Evolutionary conservation across 2,113 vertebrate species (phyloP), one percentile per base, ranked within the genome.

Genomic region (Vulpes ferrilata): DNA sequence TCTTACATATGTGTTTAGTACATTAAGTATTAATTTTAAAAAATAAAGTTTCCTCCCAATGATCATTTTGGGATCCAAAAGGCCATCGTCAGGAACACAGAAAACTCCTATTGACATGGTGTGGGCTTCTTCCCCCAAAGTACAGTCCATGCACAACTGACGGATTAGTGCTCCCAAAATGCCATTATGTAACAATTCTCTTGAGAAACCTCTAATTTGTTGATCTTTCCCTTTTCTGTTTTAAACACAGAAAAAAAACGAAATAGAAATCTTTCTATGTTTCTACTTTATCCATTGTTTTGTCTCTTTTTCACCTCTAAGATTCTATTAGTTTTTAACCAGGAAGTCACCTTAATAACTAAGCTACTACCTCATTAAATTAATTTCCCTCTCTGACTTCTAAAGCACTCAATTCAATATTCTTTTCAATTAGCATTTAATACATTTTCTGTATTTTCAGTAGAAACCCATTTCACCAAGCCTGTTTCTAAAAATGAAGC

Each of bases 381-480:
- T 57, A 71, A 84, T 57, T 69, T 80, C 7, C 32, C 16, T 17
- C 53, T 90, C 38, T 74, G 19, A 67, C 79, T 89, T 89, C 84
- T 74, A 73, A 32, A 43, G 22, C 64, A 79, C 3, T 16, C 43
- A 53, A 64, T 35, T 93, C 27, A 91, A 43, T 81, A 82, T 12
- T 48, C 60, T n/a, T 53, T 69, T 95, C 23, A 69, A 51, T 67
- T 83, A 79, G 15, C 51, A 78, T 80, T 94, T 73, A 92, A n/a
- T 82, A 90, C 78, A 55, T 78, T 73, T 2, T 93, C 62, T 64
- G 2, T 43, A 43, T 43, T 43, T 43, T 43, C 57, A 15, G 65
- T 73, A 73, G 71, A 96, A 97, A 92, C 11, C 19, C 60, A 30
- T 93, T 92, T 78, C 30, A 55, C 89, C 23, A 71, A 88, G n/a